Percentiles rank a stretch among this genome's conserved stretches.
Conservation (phyloP, 2,888 invertebrate genomes). For the Hofmannophila pseudospretella region DNA sequence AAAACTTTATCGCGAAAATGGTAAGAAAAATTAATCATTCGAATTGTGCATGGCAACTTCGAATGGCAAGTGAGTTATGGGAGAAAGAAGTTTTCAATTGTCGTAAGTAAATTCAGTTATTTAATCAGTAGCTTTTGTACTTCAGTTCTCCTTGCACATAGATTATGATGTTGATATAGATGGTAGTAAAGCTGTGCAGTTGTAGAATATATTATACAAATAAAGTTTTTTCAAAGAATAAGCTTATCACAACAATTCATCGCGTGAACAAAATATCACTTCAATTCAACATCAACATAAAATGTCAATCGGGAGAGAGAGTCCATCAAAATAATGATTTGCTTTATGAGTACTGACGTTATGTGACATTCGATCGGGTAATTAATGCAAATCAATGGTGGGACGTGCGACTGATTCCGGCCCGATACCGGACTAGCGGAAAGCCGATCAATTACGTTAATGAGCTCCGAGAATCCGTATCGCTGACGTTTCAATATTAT, state of each 20-base stretch:
- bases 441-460: conserved; percentile 76
- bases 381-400: conserved; percentile 74
- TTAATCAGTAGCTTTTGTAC: no score
- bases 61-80: background rate
- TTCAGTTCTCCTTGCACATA: no score
- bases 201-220: no score
- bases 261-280: no score
- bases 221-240: no score
- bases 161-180: no score
- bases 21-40: conserved; percentile 3
- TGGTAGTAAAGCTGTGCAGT: no score
- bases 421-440: conserved; percentile 55
- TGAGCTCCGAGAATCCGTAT: conserved; percentile 67
- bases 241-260: no score
- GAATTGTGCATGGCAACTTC: background rate
- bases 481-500: conserved; percentile 69
- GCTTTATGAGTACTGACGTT: conserved; percentile 47
- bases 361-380: conserved; percentile 66
- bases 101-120: no score
- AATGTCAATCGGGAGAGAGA: conserved; percentile 25
- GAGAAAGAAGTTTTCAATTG: no score
- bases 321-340: conserved; percentile 66
- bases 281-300: background rate
- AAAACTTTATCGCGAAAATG: conserved; percentile 5
- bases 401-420: conserved; percentile 47